Percentiles rank a stretch among this genome's conserved stretches.
These are phyloP conservation scores for Patella depressa DNA, from an alignment of 2,888 invertebrate species.

Conservation along the genomic window DNA sequence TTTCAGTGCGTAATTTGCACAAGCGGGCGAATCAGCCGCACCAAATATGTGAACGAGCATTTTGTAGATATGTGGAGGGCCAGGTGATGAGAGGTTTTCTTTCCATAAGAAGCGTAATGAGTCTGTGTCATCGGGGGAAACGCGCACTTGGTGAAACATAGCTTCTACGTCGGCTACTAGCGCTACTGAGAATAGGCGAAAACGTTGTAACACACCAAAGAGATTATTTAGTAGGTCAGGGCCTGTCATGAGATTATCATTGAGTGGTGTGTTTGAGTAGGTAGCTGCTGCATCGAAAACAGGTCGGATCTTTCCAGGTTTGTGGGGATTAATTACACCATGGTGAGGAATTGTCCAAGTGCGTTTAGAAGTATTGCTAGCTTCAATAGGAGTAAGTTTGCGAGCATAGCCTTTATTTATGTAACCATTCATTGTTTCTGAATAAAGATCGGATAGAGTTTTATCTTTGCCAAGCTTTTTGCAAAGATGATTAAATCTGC, in stretches of 20 bases:
- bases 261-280: conserved; percentile 8
- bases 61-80: not conserved
- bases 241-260: not conserved
- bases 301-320: conserved; percentile 1
- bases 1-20: conserved; percentile 15
- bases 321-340: conserved; percentile 8
- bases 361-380: not conserved
- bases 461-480: not conserved
- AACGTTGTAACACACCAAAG: conserved; percentile 20
- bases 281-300: conserved; percentile 16
- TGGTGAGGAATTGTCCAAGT: conserved; percentile 17
- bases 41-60: conserved; percentile 18
- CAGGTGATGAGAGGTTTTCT: not conserved
- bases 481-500: conserved; percentile 6
- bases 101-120: conserved; percentile 17
- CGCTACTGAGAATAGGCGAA: conserved; percentile 18
- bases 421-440: conserved; percentile 16
- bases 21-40: conserved; percentile 11
- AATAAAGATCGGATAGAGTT: not conserved
- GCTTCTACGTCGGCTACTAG: conserved; percentile 22
- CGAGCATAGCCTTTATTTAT: conserved; percentile 14
- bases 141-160: conserved; percentile 22
- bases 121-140: conserved; percentile 2
- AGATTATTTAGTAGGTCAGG: conserved; percentile 12
- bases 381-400: conserved; percentile 14